Percentiles rank a stretch among this genome's conserved stretches.
Evolutionary conservation across 1,140 invertebrate species (phyloP).

Genomic region (Maniola jurtina): DNA sequence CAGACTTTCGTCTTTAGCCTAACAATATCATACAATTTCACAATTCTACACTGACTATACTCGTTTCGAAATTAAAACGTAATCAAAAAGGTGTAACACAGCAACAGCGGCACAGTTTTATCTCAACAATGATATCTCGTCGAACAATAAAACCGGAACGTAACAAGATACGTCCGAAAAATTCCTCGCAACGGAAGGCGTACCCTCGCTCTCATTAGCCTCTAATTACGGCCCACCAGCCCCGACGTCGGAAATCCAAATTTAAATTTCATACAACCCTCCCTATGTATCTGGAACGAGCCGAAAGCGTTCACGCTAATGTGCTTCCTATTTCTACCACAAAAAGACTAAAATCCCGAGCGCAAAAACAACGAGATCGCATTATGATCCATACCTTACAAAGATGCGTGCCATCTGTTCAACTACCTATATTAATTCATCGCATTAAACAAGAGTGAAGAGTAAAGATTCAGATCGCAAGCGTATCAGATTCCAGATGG

Average conservation of each 20-base stretch:
- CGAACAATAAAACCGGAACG: constrained; percentile 51
- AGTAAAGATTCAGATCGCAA: constrained; percentile 28
- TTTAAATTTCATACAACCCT: constrained; percentile 66
- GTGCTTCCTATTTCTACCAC: constrained; percentile 37
- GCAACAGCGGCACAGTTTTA: not conserved
- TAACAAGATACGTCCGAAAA: constrained; percentile 52
- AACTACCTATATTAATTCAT: constrained; percentile 31
- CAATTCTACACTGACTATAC: too few species aligned
- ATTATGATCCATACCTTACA: not conserved
- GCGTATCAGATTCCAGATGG: constrained; percentile 20
- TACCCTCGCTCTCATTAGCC: constrained; percentile 66
- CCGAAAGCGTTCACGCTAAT: constrained; percentile 42
- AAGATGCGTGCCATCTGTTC: constrained; percentile 29
- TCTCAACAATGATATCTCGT: constrained; percentile 37
- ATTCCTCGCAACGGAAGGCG: constrained; percentile 43
- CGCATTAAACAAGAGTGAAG: constrained; percentile 26
- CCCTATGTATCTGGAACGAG: constrained; percentile 33
- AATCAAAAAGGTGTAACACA: constrained; percentile 31
- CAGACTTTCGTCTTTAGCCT: too few species aligned
- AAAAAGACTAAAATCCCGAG: constrained; percentile 35
- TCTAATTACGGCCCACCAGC: constrained; percentile 63
- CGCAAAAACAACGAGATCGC: constrained; percentile 29
- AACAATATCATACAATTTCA: too few species aligned
- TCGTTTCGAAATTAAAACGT: too few species aligned
- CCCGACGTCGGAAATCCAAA: constrained; percentile 62